Conservation (phyloP, 2,113 vertebrate genomes). For the Clarias gariepinus region DNA sequence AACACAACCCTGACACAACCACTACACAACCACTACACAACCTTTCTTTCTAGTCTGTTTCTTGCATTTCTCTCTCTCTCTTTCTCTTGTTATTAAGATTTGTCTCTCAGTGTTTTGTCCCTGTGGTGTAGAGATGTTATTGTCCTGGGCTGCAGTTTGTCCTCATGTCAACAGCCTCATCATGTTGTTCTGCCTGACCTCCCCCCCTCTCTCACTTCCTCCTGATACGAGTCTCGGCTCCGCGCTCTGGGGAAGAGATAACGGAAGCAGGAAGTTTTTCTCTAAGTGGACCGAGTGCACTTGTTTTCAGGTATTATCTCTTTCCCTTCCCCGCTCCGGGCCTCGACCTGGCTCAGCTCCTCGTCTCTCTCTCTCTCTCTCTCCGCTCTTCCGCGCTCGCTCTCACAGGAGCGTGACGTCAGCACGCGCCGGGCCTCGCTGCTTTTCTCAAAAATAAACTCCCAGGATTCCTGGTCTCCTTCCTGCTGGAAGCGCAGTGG, state of each 20-base stretch:
- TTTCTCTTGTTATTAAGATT: background rate
- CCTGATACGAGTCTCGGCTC: constrained; percentile 31
- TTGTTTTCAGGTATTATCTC: constrained; percentile 33
- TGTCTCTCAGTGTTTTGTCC: background rate
- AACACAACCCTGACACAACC: background rate
- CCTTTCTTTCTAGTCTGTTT: background rate
- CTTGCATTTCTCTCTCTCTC: background rate
- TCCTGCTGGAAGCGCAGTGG: constrained; percentile 55
- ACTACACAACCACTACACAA: background rate
- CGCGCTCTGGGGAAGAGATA: constrained; percentile 30
- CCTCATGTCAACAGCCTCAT: constrained; percentile 13
- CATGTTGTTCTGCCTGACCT: constrained; percentile 29
- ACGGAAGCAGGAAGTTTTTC: constrained; percentile 35
- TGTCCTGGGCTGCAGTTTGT: background rate
- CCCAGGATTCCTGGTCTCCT: constrained; percentile 56
- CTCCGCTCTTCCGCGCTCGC: background rate
- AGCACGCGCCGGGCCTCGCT: constrained; percentile 57
- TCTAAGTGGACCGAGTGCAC: constrained; percentile 8
- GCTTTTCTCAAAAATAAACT: constrained; percentile 61
- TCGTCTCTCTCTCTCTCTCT: background rate
- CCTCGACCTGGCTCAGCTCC: background rate
- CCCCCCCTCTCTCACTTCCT: constrained; percentile 10
- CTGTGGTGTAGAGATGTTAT: background rate
- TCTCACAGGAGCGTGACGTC: constrained; percentile 62
- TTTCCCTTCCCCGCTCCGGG: constrained; percentile 2